phyloP scores from a whole-genome alignment of 2,888 invertebrate species.

The Osedax frankpressi region DNA sequence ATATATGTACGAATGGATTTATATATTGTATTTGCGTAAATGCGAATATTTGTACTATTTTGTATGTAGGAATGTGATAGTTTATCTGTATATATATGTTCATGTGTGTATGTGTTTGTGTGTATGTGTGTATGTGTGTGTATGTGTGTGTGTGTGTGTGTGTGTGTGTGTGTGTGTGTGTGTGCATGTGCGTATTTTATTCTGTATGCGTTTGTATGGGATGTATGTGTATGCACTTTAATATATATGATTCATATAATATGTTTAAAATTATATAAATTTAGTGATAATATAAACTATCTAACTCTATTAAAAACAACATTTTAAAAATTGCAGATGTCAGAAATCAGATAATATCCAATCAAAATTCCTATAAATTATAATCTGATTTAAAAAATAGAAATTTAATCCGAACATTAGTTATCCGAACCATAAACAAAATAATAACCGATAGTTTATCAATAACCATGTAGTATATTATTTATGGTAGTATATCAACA shows the following conservation, averaged over 20 bases:
- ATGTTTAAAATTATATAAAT: background rate
- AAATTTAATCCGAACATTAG: too few species aligned
- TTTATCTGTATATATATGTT: background rate
- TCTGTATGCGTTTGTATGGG: slow-evolving; percentile 56
- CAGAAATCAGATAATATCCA: too few species aligned
- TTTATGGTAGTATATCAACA: too few species aligned
- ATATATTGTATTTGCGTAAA: background rate
- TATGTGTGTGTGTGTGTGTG: background rate
- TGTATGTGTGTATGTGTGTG: background rate
- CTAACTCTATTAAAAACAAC: too few species aligned
- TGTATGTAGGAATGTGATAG: background rate
- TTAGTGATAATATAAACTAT: too few species aligned
- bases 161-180: background rate
- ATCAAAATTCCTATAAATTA: too few species aligned
- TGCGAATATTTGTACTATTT: background rate
- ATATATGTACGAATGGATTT: background rate
- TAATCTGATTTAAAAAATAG: too few species aligned
- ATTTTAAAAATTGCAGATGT: too few species aligned
- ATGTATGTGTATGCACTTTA: slow-evolving; percentile 69
- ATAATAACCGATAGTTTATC: too few species aligned
- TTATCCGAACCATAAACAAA: too few species aligned
- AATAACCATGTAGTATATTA: too few species aligned
- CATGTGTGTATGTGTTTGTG: too few species aligned
- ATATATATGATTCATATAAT: slow-evolving; percentile 44
- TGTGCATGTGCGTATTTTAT: slow-evolving; percentile 26